Conservation (phyloP, 2,888 invertebrate species). For the Emmelina monodactyla region DNA sequence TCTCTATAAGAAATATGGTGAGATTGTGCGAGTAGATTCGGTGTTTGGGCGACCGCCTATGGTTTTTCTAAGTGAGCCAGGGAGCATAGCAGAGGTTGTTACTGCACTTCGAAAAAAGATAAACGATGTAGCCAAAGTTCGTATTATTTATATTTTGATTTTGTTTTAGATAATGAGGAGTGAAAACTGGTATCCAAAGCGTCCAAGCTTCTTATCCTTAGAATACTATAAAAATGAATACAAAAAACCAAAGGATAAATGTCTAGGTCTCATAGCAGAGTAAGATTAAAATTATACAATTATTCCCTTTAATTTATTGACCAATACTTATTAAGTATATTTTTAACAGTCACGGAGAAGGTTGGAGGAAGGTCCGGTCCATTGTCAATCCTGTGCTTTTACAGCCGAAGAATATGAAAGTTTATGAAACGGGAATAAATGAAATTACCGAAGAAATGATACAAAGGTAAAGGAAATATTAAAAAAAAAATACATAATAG, state of each 20-base stretch:
- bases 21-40: slow-evolving; percentile 26
- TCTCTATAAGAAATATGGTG: slow-evolving; percentile 27
- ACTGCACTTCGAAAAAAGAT: too few species aligned
- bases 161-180: slow-evolving; percentile 17
- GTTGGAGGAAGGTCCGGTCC: slow-evolving; percentile 75
- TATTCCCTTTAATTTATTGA: too few species aligned
- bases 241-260: background rate
- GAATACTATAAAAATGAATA: slow-evolving; percentile 15
- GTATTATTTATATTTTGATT: background rate
- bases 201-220: slow-evolving; percentile 19
- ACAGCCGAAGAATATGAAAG: slow-evolving; percentile 69
- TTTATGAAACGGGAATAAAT: slow-evolving; percentile 68
- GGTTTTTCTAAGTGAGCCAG: slow-evolving; percentile 29
- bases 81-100: too few species aligned
- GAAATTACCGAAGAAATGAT: slow-evolving; percentile 69
- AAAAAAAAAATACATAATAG: too few species aligned
- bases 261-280: background rate
- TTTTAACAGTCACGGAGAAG: slow-evolving; percentile 75
- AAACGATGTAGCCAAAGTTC: background rate
- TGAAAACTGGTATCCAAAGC: slow-evolving; percentile 18
- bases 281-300: too few species aligned
- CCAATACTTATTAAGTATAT: too few species aligned
- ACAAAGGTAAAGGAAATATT: slow-evolving; percentile 40
- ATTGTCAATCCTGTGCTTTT: slow-evolving; percentile 76
- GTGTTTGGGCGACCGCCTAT: slow-evolving; percentile 20